These are phyloP conservation scores for Lepidurus couesii DNA, from an alignment of 1,140 invertebrate species.

Conservation along the genomic window DNA sequence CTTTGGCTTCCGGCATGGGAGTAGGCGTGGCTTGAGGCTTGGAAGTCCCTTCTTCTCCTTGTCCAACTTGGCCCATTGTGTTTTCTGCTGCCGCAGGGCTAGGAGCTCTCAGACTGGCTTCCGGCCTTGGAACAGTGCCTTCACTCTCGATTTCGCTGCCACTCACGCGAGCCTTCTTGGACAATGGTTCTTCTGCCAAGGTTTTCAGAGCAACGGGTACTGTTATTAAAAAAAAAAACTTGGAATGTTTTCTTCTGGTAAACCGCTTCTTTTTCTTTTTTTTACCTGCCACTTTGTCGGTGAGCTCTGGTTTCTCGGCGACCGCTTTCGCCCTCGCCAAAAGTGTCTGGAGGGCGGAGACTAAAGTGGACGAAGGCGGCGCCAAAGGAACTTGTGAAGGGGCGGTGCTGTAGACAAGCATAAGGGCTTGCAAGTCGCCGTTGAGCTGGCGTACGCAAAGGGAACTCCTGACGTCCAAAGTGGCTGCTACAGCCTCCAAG, in stretches of 20 bases:
- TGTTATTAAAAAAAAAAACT: background rate
- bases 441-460: background rate
- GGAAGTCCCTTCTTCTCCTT: background rate
- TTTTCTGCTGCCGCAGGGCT: background rate
- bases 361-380: background rate
- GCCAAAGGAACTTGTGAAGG: background rate
- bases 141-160: background rate
- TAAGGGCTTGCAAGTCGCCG: background rate
- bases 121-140: background rate
- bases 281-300: background rate
- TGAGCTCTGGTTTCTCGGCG: background rate
- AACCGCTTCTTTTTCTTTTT: background rate
- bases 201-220: background rate
- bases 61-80: background rate
- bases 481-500: background rate
- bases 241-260: background rate
- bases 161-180: conserved; percentile 1
- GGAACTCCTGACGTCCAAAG: background rate
- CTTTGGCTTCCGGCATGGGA: background rate
- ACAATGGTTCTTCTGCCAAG: background rate
- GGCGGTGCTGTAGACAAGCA: conserved; percentile 7
- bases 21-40: background rate
- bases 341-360: background rate
- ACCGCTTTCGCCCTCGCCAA: background rate
- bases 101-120: background rate